These are phyloP conservation scores for Oreonectes daqikongensis DNA, from an alignment of 2,797 vertebrate species.

Conservation along the genomic window DNA sequence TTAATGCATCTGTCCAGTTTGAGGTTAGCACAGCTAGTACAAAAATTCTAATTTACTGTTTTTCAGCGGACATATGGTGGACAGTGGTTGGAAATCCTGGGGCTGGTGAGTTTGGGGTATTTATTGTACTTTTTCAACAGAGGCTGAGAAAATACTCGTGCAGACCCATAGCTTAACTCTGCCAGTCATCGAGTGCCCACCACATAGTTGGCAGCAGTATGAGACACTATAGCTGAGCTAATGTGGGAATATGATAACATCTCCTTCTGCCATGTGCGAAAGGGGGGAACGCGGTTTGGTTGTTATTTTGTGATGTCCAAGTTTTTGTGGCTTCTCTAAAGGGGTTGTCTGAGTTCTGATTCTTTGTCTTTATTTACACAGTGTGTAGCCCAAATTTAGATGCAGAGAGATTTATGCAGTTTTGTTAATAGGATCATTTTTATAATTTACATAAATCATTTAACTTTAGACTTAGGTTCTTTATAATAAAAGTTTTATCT, in stretches of 20 bases:
- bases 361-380: not conserved
- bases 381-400: not conserved
- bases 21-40: constrained; percentile 14
- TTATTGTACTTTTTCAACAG: constrained; percentile 56
- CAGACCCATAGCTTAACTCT: constrained; percentile 26
- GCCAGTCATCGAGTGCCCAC: constrained; percentile 37
- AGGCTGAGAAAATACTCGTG: constrained; percentile 56
- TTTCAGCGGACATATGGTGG: constrained; percentile 53
- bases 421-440: not conserved
- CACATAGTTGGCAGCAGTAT: constrained; percentile 47
- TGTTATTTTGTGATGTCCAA: constrained; percentile 41
- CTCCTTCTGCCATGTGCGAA: constrained; percentile 31
- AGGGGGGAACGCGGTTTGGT: constrained; percentile 23
- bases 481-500: too few species aligned
- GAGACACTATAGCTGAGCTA: constrained; percentile 37
- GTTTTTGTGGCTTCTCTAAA: constrained; percentile 20
- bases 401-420: not conserved
- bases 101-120: constrained; percentile 46
- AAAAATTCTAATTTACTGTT: constrained; percentile 49
- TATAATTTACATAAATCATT: too few species aligned
- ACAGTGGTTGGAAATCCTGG: constrained; percentile 55
- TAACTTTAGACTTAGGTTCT: too few species aligned
- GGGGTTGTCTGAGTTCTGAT: constrained; percentile 17
- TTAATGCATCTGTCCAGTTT: constrained; percentile 5
- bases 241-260: constrained; percentile 46